phyloP scores from a whole-genome alignment of 1,140 invertebrate species.

The Polypedilum vanderplanki region DNA sequence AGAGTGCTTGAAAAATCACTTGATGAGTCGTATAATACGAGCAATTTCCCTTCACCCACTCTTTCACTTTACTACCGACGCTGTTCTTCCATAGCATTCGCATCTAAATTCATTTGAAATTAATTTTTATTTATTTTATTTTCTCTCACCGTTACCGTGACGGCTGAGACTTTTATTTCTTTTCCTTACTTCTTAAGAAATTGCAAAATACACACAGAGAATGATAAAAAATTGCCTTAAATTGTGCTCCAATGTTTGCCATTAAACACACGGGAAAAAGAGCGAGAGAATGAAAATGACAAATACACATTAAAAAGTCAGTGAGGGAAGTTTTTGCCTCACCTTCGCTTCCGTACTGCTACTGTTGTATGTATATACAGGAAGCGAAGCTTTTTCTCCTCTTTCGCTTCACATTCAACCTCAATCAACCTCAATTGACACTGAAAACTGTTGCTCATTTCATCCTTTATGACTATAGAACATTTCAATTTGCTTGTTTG shows the following conservation, averaged over 20 bases:
- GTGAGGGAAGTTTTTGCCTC: too few species aligned
- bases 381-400: background rate
- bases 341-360: too few species aligned
- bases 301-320: constrained; percentile 2
- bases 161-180: background rate
- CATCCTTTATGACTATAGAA: background rate
- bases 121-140: background rate
- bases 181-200: too few species aligned
- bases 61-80: too few species aligned
- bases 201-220: background rate
- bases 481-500: too few species aligned
- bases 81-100: too few species aligned
- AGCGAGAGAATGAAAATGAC: background rate
- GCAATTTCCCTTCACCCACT: too few species aligned
- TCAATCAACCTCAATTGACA: background rate
- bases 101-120: background rate
- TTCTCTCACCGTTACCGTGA: too few species aligned
- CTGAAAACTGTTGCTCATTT: constrained; percentile 7
- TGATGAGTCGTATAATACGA: too few species aligned
- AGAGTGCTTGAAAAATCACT: too few species aligned
- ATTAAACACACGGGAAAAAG: background rate
- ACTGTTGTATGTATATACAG: background rate
- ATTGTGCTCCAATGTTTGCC: background rate
- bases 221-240: background rate
- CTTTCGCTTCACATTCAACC: background rate